phyloP scores from a whole-genome alignment of 2,888 invertebrate species.

The Nysson spinosus region DNA sequence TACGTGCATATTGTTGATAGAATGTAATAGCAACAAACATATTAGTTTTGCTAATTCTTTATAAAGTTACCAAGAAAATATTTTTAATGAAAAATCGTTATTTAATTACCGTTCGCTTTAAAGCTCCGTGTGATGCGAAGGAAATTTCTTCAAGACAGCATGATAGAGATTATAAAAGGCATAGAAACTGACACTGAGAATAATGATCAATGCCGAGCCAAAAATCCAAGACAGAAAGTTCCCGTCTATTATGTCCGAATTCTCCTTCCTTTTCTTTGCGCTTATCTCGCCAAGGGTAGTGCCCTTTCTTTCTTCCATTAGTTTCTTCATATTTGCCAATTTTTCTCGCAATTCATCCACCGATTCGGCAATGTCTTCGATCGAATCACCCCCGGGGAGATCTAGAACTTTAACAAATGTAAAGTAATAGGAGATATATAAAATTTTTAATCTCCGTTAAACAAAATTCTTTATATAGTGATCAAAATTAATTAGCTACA shows the following conservation, averaged over 20 bases:
- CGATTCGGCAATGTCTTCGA: slow-evolving; percentile 80
- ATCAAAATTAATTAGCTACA: too few species aligned
- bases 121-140: slow-evolving; percentile 88
- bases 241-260: slow-evolving; percentile 84
- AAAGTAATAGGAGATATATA: slow-evolving; percentile 10
- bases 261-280: slow-evolving; percentile 72
- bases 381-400: slow-evolving; percentile 61
- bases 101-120: slow-evolving; percentile 75
- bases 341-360: slow-evolving; percentile 89
- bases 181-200: slow-evolving; percentile 89
- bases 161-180: slow-evolving; percentile 91
- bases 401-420: slow-evolving; percentile 52
- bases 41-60: too few species aligned
- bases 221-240: slow-evolving; percentile 91
- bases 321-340: slow-evolving; percentile 87
- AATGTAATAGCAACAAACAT: too few species aligned
- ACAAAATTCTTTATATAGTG: too few species aligned
- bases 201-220: slow-evolving; percentile 86
- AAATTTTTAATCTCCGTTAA: too few species aligned
- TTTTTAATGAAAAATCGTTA: too few species aligned
- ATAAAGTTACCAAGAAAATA: too few species aligned
- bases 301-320: slow-evolving; percentile 86
- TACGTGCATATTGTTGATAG: neutral
- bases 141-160: slow-evolving; percentile 90
- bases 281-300: slow-evolving; percentile 78